Conservation (phyloP, 2,113 vertebrate genomes). For the Deroptyus accipitrinus region DNA sequence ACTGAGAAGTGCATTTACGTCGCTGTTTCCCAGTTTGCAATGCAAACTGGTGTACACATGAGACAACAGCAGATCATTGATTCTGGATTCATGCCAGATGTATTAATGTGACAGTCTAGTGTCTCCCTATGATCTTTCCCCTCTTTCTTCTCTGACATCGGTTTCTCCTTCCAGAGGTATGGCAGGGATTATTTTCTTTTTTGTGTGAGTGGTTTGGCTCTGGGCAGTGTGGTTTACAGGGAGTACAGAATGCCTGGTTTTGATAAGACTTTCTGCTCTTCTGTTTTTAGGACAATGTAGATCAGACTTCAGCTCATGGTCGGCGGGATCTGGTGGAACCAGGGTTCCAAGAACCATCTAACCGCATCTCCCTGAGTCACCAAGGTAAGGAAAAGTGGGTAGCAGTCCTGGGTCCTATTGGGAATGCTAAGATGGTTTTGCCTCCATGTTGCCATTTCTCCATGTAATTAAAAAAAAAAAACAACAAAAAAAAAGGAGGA, state of each 20-base stretch:
- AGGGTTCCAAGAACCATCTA: constrained; percentile 78
- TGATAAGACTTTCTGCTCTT: neutral
- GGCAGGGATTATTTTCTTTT: neutral
- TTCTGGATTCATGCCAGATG: neutral
- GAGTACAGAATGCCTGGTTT: neutral
- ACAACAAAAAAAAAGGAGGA: neutral
- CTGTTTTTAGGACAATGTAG: constrained; percentile 84
- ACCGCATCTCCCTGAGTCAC: constrained; percentile 78
- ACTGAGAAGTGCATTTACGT: neutral
- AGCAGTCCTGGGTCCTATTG: neutral
- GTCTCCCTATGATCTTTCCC: neutral
- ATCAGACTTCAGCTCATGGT: constrained; percentile 80
- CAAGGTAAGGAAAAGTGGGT: constrained; percentile 78
- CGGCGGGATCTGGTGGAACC: constrained; percentile 79
- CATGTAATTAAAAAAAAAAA: neutral
- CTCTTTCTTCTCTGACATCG: neutral
- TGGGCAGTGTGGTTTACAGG: neutral
- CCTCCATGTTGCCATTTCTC: neutral
- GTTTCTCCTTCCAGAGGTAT: neutral
- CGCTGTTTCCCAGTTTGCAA: neutral
- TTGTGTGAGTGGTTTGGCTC: neutral
- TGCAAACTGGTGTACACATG: neutral
- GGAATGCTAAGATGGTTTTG: neutral
- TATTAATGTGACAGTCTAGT: neutral
- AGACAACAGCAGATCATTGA: neutral